These are phyloP conservation scores for Argopecten irradians DNA, from an alignment of 1,140 invertebrate genomes.

Conservation along the genomic window DNA sequence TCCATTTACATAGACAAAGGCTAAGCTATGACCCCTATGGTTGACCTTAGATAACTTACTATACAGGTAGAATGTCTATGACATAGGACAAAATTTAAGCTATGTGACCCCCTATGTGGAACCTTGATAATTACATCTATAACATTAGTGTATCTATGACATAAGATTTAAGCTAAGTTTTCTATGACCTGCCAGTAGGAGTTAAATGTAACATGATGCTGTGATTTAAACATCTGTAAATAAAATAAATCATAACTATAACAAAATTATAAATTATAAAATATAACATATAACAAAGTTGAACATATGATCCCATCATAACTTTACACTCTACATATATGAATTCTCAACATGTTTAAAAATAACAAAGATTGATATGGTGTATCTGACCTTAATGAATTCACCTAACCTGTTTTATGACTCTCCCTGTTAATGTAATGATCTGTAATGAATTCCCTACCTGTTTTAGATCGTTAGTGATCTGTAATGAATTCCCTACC, in stretches of 20 bases:
- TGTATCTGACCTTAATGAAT: neutral
- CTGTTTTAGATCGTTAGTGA: conserved; percentile 50
- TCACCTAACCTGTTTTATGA: too few species aligned
- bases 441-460: conserved; percentile 36
- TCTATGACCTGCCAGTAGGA: too few species aligned
- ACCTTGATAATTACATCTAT: neutral
- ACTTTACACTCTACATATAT: neutral
- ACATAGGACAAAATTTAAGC: neutral
- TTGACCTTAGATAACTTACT: neutral
- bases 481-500: too few species aligned
- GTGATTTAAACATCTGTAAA: too few species aligned
- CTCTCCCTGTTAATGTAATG: neutral
- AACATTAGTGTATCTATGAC: too few species aligned
- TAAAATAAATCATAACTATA: too few species aligned
- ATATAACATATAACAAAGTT: neutral
- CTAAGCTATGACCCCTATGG: neutral
- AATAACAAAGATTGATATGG: neutral
- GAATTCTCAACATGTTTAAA: neutral
- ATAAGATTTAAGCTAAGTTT: too few species aligned
- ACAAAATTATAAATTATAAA: too few species aligned
- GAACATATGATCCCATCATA: neutral
- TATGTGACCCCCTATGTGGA: neutral
- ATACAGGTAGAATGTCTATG: neutral
- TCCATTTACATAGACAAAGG: neutral
- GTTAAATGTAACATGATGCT: too few species aligned